Evolutionary conservation across 1,140 invertebrate species (phyloP), one percentile per base, ranked within the genome.

Genomic region (Cotesia typhae): DNA sequence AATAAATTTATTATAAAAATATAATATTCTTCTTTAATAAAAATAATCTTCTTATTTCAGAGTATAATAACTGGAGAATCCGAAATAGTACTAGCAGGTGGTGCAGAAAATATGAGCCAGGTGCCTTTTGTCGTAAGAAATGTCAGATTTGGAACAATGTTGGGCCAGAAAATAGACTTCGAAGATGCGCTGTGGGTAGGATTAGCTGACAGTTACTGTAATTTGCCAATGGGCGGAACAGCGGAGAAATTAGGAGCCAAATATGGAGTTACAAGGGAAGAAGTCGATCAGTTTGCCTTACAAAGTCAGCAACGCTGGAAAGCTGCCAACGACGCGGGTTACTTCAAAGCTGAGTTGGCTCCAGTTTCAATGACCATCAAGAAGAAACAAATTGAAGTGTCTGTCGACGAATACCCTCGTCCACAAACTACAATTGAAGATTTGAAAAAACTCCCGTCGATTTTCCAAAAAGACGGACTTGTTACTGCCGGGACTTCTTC

Each of bases 401-500:
- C 92, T 55, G 84, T 92, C 0, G 98, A 99, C 87, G 98, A 99
- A 85, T 98, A 99, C 89, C 97, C 98, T 4, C 92, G 95, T 72
- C 94, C 94, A 53, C 89, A 95, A 82, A 94, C 96, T 12, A 97
- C 94, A 4, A 72, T 94, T 6, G 97, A 98, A 85, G 89, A 88
- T 28, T 87, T 99, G 2, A 89, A 90, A 75, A 95, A 95, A 88
- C 87, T 99, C 28, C 90, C 93, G 0, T 89, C 97, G 1, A 91
- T 99, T 9, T 99, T 99, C 87, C 97, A 99, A 85, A 98, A 99
- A 86, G 92, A 96, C 76, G 98, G 98, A 5, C 90, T 95, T 5
- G 97, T 99, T 3, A 99, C 96, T 60, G 98, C 98, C 72, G 98
- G 96, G 61, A 93, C 94, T 79, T 96, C 98, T 71, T 98, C 97